Evolutionary conservation across 2,888 invertebrate species (phyloP), one percentile per base, ranked within the genome.

Genomic region (Acronicta psi): DNA sequence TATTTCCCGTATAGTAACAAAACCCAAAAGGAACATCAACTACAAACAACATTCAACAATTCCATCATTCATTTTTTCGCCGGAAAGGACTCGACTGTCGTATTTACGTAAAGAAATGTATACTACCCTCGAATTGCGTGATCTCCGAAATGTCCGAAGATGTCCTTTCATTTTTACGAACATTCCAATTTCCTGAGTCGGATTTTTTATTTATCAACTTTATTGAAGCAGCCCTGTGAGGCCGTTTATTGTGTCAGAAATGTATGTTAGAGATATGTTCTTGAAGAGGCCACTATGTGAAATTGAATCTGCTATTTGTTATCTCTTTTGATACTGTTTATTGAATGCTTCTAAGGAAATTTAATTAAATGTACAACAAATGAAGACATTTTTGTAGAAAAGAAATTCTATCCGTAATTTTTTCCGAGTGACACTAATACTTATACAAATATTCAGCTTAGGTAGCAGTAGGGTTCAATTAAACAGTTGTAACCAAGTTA

Each of bases 111-210:
- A 52, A 42, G 31, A 56, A 61, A 74, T 57, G 43, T 47, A 53
- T 31, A 49, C 51, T 47, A 53, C 14, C 14, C 34, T 25, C 20
- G 47, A 47, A 42, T 58, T 40, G 56, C 45, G 52, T 65, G 68
- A 69, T 60, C 60, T 45, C 44, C n/a, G 46, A 59, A 56, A 68
- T 56, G 55, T 55, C 60, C 57, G 14, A 60, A 58, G 71, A 71
- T 52, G 53, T 54, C 54, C 69, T 42, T 14, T 18, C 56, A 59
- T 65, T 66, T 64, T 57, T 59, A 46, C 38, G 69, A 69, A 57
- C 65, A 69, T 74, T 72, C 46, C 72, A 73, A 73, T 73, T 74
- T 73, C 73, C 75, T 71, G 69, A 29, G 43, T 46, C 20, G 56
- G 53, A 52, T 54, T 64, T 17, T 61, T 73, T 34, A 57, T 70